phyloP scores from a whole-genome alignment of 2,797 vertebrate species.

The Austrolebias charrua region DNA sequence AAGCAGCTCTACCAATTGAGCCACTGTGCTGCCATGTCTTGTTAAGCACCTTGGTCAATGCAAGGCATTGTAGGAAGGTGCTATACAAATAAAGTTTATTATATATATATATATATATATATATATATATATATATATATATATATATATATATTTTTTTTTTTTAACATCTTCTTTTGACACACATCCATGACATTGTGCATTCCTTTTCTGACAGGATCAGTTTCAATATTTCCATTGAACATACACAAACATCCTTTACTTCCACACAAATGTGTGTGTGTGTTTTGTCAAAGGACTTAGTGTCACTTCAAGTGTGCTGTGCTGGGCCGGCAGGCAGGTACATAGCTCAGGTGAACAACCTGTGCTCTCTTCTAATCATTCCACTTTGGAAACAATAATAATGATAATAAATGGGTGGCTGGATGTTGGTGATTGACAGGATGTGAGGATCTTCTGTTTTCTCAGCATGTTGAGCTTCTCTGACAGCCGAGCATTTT shows the following conservation, averaged over 20 bases:
- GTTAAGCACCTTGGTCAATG: too few relatives aligned
- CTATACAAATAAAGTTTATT: too few relatives aligned
- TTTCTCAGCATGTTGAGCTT: constrained; percentile 71
- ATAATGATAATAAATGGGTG: constrained; percentile 13
- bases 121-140: too few relatives aligned
- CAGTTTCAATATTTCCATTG: constrained; percentile 24
- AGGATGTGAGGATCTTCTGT: constrained; percentile 64
- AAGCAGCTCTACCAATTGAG: too few relatives aligned
- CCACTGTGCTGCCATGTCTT: too few relatives aligned
- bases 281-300: constrained; percentile 43
- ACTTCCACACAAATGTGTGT: constrained; percentile 19
- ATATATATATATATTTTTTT: too few relatives aligned
- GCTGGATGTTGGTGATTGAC: constrained; percentile 69
- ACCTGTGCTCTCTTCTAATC: constrained; percentile 60
- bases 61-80: too few relatives aligned
- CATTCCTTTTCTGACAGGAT: constrained; percentile 74
- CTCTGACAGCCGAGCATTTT: constrained; percentile 75
- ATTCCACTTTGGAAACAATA: constrained; percentile 50
- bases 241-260: constrained; percentile 27
- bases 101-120: too few relatives aligned
- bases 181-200: constrained; percentile 40
- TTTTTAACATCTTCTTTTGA: constrained; percentile 32
- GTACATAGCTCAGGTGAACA: constrained; percentile 59
- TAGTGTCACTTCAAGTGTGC: constrained; percentile 57
- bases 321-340: constrained; percentile 49